Conservation (phyloP, 2,113 vertebrate genomes). For the Corvus cornix region DNA sequence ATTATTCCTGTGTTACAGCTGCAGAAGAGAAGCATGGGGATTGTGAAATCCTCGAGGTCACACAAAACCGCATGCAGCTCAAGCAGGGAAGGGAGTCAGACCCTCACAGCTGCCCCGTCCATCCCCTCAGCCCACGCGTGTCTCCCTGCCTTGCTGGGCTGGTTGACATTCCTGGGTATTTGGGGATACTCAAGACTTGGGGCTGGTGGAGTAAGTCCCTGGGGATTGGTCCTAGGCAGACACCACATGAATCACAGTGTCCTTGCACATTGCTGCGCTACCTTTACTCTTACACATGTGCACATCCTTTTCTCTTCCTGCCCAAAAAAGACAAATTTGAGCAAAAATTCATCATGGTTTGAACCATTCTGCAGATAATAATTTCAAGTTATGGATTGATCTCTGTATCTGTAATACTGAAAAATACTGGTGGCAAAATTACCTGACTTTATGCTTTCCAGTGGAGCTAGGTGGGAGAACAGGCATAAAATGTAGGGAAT, state of each 20-base stretch:
- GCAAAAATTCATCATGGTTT: not conserved
- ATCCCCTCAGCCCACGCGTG: rapidly evolving
- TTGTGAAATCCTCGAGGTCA: constrained; percentile 15
- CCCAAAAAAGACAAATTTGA: not conserved
- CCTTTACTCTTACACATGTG: not conserved
- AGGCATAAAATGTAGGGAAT: not conserved
- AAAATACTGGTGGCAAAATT: not conserved
- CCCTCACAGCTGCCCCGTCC: not conserved
- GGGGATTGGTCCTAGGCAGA: not conserved
- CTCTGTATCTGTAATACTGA: not conserved
- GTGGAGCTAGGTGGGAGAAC: not conserved
- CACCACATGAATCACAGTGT: not conserved
- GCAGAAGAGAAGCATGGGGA: not conserved
- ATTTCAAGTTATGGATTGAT: not conserved
- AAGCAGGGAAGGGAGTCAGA: not conserved
- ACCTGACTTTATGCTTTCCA: not conserved
- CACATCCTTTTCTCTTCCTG: not conserved
- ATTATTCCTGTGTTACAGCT: constrained; percentile 58
- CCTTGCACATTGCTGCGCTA: not conserved
- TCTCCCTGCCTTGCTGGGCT: not conserved
- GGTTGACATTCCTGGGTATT: not conserved
- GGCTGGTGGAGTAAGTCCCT: not conserved
- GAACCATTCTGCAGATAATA: not conserved
- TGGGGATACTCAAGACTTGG: not conserved
- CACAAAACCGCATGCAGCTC: rapidly evolving